Evolutionary conservation across 2,888 invertebrate genomes (phyloP), one percentile per base, ranked within the genome.

Genomic region (Alloplasta piceator): DNA sequence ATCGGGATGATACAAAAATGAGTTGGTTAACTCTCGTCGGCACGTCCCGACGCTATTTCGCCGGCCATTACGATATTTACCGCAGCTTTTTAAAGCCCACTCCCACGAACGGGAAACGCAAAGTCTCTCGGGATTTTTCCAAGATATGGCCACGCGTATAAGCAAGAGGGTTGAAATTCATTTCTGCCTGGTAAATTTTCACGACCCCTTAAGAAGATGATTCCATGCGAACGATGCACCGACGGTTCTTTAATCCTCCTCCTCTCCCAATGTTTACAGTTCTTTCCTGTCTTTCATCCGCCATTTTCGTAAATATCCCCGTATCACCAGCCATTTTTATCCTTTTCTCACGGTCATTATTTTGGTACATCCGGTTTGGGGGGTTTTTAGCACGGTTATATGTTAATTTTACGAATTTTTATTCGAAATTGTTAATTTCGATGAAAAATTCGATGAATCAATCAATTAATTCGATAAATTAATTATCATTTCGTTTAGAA

Each of bases 11-110:
- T 82, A 78, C 84, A 86, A 89, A 91, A 91, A 91, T 90, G 89
- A 91, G 91, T 87, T 87, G 88, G 90, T 91, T 91, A 91, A 91
- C 90, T 91, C 90, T 90, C 91, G 75, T 78, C 83, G 90, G 86
- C 91, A 91, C 91, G 91, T 86, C 80, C 87, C 88, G 86, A 85
- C 89, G 86, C 88, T 90, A 89, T 90, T 88, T 86, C 82, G 68
- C 83, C 80, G 26, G 84, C 88, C 87, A 89, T 90, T 89, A 90
- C 86, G 87, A 90, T 90, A 90, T 90, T 91, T 90, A 90, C 89
- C 87, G 79, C 82, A 73, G 81, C 73, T 82, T 85, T 67, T 85
- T 80, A 78, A 84, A 86, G 82, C 78, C 72, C 79, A 26, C 78
- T 82, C 82, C 82, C 82, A 74, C 26, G n/a, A 10, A 26, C 50